phyloP scores from a whole-genome alignment of 2,888 invertebrate species.

The Polyploca ridens region DNA sequence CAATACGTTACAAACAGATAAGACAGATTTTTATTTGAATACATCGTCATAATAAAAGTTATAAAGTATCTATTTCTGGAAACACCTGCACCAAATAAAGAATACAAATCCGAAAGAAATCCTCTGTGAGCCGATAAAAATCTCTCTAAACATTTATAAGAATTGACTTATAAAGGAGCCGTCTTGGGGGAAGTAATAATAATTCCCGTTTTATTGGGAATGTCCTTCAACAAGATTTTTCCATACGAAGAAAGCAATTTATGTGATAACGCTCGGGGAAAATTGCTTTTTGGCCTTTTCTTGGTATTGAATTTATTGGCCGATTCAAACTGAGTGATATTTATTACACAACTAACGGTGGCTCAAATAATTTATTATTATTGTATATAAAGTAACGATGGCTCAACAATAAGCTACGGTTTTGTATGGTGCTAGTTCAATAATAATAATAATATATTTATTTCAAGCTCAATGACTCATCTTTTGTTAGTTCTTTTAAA shows the following conservation, averaged over 20 bases:
- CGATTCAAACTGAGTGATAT: conserved; percentile 71
- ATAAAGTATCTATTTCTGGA: not conserved
- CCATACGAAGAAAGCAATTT: conserved; percentile 79
- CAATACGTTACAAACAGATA: too few relatives aligned
- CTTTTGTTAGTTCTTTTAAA: too few relatives aligned
- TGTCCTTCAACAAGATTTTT: conserved; percentile 76
- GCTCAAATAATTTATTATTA: conserved; percentile 40
- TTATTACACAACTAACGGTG: conserved; percentile 57
- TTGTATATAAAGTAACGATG: conserved; percentile 18
- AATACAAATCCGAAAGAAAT: not conserved
- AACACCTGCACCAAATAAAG: not conserved
- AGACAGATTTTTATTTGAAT: too few relatives aligned
- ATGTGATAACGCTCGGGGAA: conserved; percentile 75
- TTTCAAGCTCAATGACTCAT: too few relatives aligned
- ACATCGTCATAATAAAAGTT: too few relatives aligned
- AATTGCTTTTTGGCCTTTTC: conserved; percentile 78
- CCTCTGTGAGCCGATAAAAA: conserved; percentile 22
- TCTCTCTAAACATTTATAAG: conserved; percentile 34
- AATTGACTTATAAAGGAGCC: conserved; percentile 34
- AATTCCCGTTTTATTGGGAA: conserved; percentile 65
- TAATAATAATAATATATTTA: too few relatives aligned
- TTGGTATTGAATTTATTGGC: conserved; percentile 75
- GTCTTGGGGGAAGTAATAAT: conserved; percentile 47
- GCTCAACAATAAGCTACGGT: not conserved
- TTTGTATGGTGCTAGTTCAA: not conserved